These are phyloP conservation scores for Lasioglossum albipes DNA, from an alignment of 1,140 invertebrate species.

Conservation along the genomic window DNA sequence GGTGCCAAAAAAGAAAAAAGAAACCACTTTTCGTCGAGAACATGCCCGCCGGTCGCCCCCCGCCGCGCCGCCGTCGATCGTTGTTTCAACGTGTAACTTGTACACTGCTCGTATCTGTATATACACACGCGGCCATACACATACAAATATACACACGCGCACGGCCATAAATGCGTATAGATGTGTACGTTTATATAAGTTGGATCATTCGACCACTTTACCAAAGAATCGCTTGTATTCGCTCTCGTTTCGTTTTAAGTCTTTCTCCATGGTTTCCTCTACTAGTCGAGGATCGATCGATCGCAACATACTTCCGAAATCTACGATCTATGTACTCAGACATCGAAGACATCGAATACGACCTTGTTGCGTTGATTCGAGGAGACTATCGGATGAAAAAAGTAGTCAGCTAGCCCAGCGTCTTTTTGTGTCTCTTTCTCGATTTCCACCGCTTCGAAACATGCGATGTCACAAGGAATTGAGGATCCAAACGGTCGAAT, in stretches of 20 bases:
- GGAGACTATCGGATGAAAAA: background rate
- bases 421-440: background rate
- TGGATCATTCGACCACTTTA: slow-evolving; percentile 45
- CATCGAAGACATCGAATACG: no score
- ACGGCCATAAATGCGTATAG: background rate
- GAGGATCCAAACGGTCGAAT: slow-evolving; percentile 11
- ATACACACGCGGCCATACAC: slow-evolving; percentile 14
- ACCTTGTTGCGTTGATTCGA: no score
- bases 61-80: background rate
- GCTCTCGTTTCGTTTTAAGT: slow-evolving; percentile 37
- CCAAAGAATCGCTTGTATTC: slow-evolving; percentile 45
- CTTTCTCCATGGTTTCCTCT: background rate
- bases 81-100: slow-evolving; percentile 43
- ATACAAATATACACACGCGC: background rate
- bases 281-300: slow-evolving; percentile 8
- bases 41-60: slow-evolving; percentile 7
- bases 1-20: slow-evolving; percentile 27
- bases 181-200: slow-evolving; percentile 33
- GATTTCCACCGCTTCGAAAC: background rate
- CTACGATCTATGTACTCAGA: no score
- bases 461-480: slow-evolving; percentile 45
- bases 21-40: slow-evolving; percentile 12
- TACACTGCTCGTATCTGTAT: slow-evolving; percentile 31
- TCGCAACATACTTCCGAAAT: no score
- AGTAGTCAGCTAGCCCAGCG: background rate